These are phyloP conservation scores for Protobothrops mucrosquamatus DNA, from an alignment of 2,113 vertebrate species.

Conservation along the genomic window DNA sequence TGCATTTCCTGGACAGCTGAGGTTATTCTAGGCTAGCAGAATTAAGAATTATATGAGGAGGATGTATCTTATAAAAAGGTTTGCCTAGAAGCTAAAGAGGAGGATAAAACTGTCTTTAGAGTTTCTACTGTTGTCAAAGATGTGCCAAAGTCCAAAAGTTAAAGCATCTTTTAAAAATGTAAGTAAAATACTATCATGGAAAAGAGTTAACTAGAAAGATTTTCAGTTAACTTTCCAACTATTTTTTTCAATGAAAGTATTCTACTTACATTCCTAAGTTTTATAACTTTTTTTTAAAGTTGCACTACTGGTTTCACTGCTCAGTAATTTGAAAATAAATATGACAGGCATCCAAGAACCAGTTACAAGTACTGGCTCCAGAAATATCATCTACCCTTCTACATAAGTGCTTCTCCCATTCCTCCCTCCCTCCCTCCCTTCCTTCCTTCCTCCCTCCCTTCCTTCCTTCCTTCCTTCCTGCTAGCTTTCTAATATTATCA, in stretches of 20 bases:
- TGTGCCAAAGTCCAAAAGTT: background rate
- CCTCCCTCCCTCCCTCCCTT: background rate
- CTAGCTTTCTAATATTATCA: background rate
- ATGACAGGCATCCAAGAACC: background rate
- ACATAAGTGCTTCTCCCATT: background rate
- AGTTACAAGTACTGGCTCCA: background rate
- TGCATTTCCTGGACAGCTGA: background rate
- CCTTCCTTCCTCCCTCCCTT: background rate
- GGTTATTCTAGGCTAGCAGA: background rate
- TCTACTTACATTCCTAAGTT: background rate
- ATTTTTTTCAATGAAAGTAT: background rate
- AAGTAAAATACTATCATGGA: background rate
- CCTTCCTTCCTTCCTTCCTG: background rate
- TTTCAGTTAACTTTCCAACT: background rate
- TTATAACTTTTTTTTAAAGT: background rate
- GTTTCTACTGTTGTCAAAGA: background rate
- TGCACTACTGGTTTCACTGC: background rate
- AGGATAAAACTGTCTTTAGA: background rate
- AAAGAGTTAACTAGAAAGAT: background rate
- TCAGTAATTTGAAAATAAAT: background rate
- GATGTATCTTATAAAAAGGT: background rate
- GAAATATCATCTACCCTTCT: background rate
- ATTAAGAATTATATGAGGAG: background rate
- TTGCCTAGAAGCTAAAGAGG: background rate
- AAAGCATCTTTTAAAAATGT: background rate